Conservation (phyloP, 2,797 vertebrate species). For the Rhinatrema bivittatum region DNA sequence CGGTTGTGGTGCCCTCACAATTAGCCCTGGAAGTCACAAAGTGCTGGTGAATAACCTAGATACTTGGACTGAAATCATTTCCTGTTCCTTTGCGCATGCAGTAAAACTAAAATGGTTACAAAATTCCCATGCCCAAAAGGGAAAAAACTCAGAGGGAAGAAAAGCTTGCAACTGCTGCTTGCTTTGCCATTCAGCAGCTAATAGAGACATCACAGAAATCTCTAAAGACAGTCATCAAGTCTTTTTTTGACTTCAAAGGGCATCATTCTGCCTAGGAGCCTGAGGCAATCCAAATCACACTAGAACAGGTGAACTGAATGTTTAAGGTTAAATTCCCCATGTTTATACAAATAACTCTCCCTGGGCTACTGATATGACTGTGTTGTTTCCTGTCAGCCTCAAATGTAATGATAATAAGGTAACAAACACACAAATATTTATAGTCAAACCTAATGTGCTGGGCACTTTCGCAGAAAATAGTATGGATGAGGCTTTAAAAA, state of each 20-base stretch:
- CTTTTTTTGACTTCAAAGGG: constrained; percentile 44
- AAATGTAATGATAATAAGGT: too few species aligned
- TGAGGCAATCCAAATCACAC: constrained; percentile 25
- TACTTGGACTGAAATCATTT: too few species aligned
- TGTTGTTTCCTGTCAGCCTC: constrained; percentile 13
- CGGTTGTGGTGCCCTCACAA: too few species aligned
- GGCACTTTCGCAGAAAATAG: too few species aligned
- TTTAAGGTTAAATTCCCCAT: constrained; percentile 31
- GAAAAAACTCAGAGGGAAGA: too few species aligned
- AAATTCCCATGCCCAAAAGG: neutral
- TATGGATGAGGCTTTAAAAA: too few species aligned
- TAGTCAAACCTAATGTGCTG: too few species aligned
- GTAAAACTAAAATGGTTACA: constrained; percentile 26
- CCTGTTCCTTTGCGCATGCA: neutral
- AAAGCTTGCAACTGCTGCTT: too few species aligned
- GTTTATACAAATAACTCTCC: constrained; percentile 30
- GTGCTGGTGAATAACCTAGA: too few species aligned
- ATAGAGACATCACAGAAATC: constrained; percentile 45
- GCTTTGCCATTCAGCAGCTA: constrained; percentile 31
- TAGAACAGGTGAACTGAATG: constrained; percentile 26
- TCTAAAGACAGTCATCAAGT: constrained; percentile 33
- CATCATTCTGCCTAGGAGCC: constrained; percentile 27
- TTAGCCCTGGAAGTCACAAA: too few species aligned
- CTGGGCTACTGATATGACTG: constrained; percentile 15
- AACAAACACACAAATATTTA: too few species aligned